These are phyloP conservation scores for Baccha elongata DNA, from an alignment of 2,888 invertebrate genomes.

Conservation along the genomic window DNA sequence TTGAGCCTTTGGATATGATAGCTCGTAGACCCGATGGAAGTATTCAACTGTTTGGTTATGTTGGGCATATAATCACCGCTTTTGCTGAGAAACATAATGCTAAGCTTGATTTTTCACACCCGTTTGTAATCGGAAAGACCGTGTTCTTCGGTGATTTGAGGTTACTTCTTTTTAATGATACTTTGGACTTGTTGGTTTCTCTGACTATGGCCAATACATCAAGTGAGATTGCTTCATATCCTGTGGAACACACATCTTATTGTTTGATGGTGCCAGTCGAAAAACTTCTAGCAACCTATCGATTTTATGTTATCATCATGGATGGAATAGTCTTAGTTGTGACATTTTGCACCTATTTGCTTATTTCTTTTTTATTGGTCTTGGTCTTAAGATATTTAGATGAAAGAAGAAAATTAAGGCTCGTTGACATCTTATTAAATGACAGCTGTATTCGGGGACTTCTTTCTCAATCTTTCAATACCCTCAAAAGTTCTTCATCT, in stretches of 20 bases:
- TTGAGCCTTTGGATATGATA: constrained; percentile 31
- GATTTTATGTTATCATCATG: constrained; percentile 26
- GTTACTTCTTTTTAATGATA: constrained; percentile 25
- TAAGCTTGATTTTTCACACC: neutral
- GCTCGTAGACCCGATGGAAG: neutral
- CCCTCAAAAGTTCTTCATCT: constrained; percentile 2
- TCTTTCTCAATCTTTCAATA: constrained; percentile 20
- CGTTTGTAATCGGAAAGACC: constrained; percentile 4
- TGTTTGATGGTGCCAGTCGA: constrained; percentile 44
- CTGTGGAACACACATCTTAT: constrained; percentile 27
- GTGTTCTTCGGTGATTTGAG: constrained; percentile 12
- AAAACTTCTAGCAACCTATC: constrained; percentile 2
- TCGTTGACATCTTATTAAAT: constrained; percentile 3
- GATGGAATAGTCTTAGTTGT: neutral
- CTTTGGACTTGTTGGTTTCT: constrained; percentile 32
- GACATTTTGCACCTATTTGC: neutral
- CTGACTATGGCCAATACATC: constrained; percentile 7
- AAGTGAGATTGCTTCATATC: constrained; percentile 14
- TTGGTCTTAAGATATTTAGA: neutral
- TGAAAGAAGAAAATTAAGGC: neutral
- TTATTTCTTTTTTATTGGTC: neutral
- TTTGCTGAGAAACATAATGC: constrained; percentile 36
- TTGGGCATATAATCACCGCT: constrained; percentile 12
- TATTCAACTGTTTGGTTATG: constrained; percentile 18
- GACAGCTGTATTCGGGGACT: constrained; percentile 29